These are phyloP conservation scores for Vulpes ferrilata DNA, from an alignment of 2,113 vertebrate genomes.

Conservation along the genomic window DNA sequence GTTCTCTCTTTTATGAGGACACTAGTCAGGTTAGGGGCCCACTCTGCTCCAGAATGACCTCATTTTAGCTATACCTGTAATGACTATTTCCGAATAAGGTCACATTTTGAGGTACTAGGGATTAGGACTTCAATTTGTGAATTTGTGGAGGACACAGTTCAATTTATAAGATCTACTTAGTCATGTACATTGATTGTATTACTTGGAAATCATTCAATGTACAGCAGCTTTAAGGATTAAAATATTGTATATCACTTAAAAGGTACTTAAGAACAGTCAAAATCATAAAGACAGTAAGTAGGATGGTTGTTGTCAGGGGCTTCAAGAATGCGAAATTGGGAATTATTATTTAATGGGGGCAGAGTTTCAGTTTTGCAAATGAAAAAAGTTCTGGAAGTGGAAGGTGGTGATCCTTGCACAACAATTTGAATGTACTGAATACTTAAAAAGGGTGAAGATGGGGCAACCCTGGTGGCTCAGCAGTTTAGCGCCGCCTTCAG, in stretches of 20 bases:
- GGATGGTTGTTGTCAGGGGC: neutral
- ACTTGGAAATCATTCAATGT: constrained; percentile 1
- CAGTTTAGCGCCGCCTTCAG: too few species aligned
- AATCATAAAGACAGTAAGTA: neutral
- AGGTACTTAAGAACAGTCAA: neutral
- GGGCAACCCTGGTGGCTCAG: too few species aligned
- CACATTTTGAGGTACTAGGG: constrained; percentile 5
- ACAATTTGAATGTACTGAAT: neutral
- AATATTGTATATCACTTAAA: neutral
- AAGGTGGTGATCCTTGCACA: neutral
- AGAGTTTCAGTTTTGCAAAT: neutral
- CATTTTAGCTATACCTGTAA: neutral
- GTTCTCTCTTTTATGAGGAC: neutral
- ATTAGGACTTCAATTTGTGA: neutral
- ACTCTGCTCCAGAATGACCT: neutral
- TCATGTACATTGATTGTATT: constrained; percentile 24
- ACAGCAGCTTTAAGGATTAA: constrained; percentile 4
- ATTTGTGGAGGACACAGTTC: neutral
- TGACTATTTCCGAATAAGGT: constrained; percentile 45
- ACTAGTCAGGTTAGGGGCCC: neutral
- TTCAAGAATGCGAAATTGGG: neutral
- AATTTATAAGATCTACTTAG: neutral
- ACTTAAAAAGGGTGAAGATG: neutral
- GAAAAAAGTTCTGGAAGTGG: neutral
- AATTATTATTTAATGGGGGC: neutral